These are phyloP conservation scores for Papio anubis DNA, from an alignment of 2,113 vertebrate species.

Conservation along the genomic window DNA sequence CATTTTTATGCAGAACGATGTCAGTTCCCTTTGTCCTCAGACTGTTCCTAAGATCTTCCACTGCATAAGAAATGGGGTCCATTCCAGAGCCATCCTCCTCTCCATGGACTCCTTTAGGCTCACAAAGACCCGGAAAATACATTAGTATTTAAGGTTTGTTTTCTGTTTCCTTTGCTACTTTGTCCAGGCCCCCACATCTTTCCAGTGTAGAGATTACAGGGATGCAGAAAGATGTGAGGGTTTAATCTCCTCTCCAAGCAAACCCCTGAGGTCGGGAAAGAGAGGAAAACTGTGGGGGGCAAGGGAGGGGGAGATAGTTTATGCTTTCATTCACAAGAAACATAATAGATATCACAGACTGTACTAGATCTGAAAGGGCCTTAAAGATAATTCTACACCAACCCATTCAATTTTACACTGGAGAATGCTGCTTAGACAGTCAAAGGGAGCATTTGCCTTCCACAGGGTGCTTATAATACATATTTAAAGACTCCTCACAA, in stretches of 20 bases:
- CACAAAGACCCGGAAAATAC: not conserved
- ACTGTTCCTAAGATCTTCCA: not conserved
- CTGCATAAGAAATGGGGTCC: not conserved
- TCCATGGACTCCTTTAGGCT: not conserved
- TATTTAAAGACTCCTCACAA: not conserved
- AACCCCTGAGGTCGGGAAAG: not conserved
- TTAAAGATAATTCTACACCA: not conserved
- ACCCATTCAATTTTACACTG: not conserved
- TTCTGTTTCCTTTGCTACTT: not conserved
- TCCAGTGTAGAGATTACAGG: not conserved
- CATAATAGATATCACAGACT: not conserved
- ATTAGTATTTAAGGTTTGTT: not conserved
- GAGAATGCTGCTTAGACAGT: not conserved
- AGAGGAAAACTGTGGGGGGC: not conserved
- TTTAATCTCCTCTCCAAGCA: not conserved
- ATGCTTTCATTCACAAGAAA: not conserved
- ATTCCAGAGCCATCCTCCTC: not conserved
- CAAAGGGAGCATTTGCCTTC: not conserved
- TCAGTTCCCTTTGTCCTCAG: not conserved
- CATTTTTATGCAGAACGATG: not conserved
- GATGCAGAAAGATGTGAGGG: not conserved
- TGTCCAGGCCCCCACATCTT: not conserved
- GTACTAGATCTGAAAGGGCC: not conserved
- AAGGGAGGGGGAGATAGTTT: not conserved
- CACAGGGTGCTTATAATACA: not conserved